phyloP scores from a whole-genome alignment of 2,888 invertebrate genomes.

The Agrochola lota region DNA sequence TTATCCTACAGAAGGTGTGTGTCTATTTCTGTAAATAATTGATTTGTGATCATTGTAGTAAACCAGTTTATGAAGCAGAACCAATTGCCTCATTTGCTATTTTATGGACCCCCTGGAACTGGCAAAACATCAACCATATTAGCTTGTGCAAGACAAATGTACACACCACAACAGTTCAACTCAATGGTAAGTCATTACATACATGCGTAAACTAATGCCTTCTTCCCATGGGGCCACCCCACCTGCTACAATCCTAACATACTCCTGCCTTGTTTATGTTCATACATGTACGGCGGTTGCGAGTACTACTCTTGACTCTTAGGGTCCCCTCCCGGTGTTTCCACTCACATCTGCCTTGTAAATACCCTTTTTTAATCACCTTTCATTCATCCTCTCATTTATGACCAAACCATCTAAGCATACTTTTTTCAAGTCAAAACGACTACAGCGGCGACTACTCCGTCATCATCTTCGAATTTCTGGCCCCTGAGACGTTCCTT shows the following conservation, averaged over 20 bases:
- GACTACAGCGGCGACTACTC: too few relatives aligned
- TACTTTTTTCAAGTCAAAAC: not conserved
- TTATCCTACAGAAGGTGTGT: not conserved
- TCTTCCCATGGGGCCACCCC: not conserved
- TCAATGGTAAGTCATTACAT: constrained; percentile 94
- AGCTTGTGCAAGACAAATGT: constrained; percentile 98
- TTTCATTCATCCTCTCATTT: not conserved
- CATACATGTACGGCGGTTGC: not conserved
- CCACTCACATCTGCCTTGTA: not conserved
- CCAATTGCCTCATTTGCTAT: constrained; percentile 98
- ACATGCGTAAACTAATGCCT: not conserved
- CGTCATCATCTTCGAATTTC: too few relatives aligned
- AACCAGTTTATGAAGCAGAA: constrained; percentile 96
- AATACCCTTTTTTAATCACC: not conserved
- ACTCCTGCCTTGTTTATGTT: not conserved
- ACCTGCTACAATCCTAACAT: not conserved
- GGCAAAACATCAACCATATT: constrained; percentile 99
- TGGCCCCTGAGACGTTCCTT: too few relatives aligned
- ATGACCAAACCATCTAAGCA: not conserved
- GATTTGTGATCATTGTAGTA: constrained; percentile 91
- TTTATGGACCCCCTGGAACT: constrained; percentile 99
- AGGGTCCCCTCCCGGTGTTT: not conserved
- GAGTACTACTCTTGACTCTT: not conserved
- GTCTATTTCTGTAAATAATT: constrained; percentile 2
- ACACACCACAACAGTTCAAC: constrained; percentile 96